Conservation (phyloP, 1,140 invertebrate species). For the Dolichoris vasculosae region DNA sequence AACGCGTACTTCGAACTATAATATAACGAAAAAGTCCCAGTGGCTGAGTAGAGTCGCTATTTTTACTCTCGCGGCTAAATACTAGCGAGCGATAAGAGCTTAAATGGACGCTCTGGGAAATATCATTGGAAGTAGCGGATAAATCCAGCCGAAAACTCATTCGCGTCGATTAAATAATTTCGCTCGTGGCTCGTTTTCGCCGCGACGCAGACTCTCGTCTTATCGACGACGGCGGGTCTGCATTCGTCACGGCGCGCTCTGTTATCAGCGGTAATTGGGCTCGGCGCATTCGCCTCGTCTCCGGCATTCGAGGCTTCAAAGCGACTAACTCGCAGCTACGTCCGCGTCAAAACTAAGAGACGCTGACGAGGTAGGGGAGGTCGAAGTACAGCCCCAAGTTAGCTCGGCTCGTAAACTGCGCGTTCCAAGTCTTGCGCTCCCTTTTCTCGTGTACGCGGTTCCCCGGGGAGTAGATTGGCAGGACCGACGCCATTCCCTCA, state of each 20-base stretch:
- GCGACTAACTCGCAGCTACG: background rate
- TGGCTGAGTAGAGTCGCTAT: background rate
- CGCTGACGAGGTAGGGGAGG: too few relatives aligned
- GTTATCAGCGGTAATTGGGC: background rate
- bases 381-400: too few relatives aligned
- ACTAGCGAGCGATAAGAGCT: background rate
- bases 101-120: background rate
- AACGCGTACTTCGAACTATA: too few relatives aligned
- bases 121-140: background rate
- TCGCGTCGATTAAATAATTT: too few relatives aligned
- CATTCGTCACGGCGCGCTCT: too few relatives aligned
- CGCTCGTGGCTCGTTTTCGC: too few relatives aligned
- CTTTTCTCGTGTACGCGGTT: background rate
- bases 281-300: background rate
- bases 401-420: background rate
- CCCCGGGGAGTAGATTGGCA: conserved; percentile 28
- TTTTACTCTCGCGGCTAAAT: background rate
- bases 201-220: background rate
- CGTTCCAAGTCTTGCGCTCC: background rate
- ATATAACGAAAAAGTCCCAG: background rate
- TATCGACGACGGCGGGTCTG: background rate
- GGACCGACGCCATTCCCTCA: background rate
- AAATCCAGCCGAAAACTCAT: too few relatives aligned
- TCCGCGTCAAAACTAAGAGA: too few relatives aligned
- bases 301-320: conserved; percentile 4